Evolutionary conservation across 1,140 invertebrate genomes (phyloP).

Genomic region (Mylabris phalerata): DNA sequence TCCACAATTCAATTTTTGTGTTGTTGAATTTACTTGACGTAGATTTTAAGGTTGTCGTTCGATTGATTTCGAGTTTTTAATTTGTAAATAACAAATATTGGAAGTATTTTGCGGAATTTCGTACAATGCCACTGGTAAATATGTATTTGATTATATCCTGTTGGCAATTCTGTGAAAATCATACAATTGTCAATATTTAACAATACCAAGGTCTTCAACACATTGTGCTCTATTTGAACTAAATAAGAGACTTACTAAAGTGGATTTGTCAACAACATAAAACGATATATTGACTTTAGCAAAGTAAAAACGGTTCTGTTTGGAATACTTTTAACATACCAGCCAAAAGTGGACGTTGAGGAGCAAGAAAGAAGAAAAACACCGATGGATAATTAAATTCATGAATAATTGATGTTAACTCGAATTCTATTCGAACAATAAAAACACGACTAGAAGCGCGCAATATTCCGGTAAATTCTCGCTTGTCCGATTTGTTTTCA

Average conservation of each 20-base stretch:
- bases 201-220: conserved; percentile 7
- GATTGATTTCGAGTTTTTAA: no score
- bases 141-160: not conserved
- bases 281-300: conserved; percentile 11
- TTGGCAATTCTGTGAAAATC: conserved; percentile 13
- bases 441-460: conserved; percentile 14
- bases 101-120: not conserved
- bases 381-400: conserved; percentile 1
- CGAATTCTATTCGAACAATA: not conserved
- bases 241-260: conserved; percentile 15
- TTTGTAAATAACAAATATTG: not conserved
- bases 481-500: conserved; percentile 15
- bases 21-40: no score
- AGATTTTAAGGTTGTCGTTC: no score
- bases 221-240: conserved; percentile 16
- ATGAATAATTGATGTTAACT: conserved; percentile 1
- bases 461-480: conserved; percentile 25
- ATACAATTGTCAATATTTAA: conserved; percentile 15
- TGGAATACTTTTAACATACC: conserved; percentile 5
- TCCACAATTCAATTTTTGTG: no score
- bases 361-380: no score
- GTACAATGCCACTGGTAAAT: not conserved
- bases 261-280: conserved; percentile 13
- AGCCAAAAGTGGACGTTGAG: no score
- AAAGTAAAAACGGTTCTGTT: conserved; percentile 11